Evolutionary conservation across 2,113 vertebrate species (phyloP), one percentile per base, ranked within the genome.

Genomic region (Toxostoma redivivum): DNA sequence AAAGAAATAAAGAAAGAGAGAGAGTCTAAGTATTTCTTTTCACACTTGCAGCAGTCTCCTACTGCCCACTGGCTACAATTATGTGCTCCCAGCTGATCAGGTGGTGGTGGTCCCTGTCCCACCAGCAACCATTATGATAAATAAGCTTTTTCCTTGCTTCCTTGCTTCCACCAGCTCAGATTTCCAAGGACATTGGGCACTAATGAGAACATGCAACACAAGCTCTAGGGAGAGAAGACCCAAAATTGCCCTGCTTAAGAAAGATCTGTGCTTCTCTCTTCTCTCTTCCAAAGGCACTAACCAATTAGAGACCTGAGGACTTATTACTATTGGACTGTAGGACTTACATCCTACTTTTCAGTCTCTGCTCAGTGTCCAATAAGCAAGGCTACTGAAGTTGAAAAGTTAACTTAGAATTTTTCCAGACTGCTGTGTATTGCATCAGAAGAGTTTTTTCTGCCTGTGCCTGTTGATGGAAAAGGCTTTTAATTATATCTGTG

Each of bases 401-500:
- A 86, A 83, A 94, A 86, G 35, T 69, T 82, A 76, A 87, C 31
- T 61, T 50, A 61, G 37, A 31, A 45, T 86, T 83, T 86, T 90
- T 58, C 24, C 31, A 44, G 61, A 9, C 65, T 81, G 42, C 8
- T 82, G 42, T 1, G 18, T 19, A 45, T 65, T 79, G 71, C 44
- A 45, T 87, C 35, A 33, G 16, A 92, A 84, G 67, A 81, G 44
- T 71, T 83, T 54, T 92, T 87, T 92, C 64, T 84, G 61, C 4
- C 1, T 56, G 22, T 11, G 64, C 33, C 72, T 78, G 28, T 44
- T 76, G 48, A 89, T 45, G 56, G 77, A 71, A 88, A 94, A 86
- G 40, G 37, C 35, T 92, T 95, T 93, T 94, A 94, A 92, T 95
- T 91, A 67, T 64, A 81, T 76, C 60, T 81, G 65, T 60, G 87